phyloP scores from a whole-genome alignment of 2,888 invertebrate species.

The Sesamia inferens region DNA sequence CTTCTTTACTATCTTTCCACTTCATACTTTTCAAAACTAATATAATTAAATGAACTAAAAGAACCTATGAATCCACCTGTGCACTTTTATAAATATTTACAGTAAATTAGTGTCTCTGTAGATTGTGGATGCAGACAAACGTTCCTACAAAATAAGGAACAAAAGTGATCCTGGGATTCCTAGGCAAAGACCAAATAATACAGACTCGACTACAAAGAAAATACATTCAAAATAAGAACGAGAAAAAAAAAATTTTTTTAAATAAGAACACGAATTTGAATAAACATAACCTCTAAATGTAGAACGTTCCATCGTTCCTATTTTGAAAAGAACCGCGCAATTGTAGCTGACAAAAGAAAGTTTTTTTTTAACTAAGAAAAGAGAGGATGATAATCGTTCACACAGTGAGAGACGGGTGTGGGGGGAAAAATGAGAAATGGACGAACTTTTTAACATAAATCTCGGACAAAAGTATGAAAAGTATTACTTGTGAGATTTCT shows the following conservation, averaged over 20 bases:
- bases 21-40: background rate
- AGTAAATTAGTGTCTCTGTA: conserved; percentile 37
- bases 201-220: conserved; percentile 26
- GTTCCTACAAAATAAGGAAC: conserved; percentile 22
- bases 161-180: conserved; percentile 42
- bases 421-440: conserved; percentile 86
- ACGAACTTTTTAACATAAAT: conserved; percentile 88
- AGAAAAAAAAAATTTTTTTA: conserved; percentile 39
- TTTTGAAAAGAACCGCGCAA: conserved; percentile 67
- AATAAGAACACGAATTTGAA: conserved; percentile 55
- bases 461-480: conserved; percentile 82
- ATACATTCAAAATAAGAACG: conserved; percentile 31
- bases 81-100: conserved; percentile 12
- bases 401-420: conserved; percentile 75
- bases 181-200: conserved; percentile 23
- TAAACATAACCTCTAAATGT: conserved; percentile 64
- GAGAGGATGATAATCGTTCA: conserved; percentile 87
- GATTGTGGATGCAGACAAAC: conserved; percentile 19
- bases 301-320: conserved; percentile 65
- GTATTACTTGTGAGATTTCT: conserved; percentile 81
- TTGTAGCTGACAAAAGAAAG: conserved; percentile 71
- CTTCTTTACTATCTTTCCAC: no score
- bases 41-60: conserved; percentile 1
- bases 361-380: conserved; percentile 68
- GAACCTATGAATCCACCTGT: background rate